Base-by-base conservation (phyloP, 2,797 vertebrate genomes). In the Poeciliopsis gracilis region DNA sequence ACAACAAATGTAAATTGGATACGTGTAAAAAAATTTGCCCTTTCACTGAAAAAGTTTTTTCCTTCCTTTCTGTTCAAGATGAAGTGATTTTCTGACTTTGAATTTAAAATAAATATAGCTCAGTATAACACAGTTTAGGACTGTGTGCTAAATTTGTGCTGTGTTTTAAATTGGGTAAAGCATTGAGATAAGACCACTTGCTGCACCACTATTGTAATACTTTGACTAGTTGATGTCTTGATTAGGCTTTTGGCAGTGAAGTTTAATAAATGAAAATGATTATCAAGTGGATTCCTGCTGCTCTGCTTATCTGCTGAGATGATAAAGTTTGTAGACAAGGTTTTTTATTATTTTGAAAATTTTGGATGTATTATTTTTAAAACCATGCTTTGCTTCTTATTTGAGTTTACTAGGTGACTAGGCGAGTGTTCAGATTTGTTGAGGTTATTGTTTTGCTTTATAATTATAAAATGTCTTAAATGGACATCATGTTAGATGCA, bases 1-100 rank as follows among this genome's bases (percentile, higher is more conserved):
- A 72, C 30, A 61, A 61, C 59, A 61, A 81, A 76, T 15, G 25
- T 13, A 33, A 78, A 43, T 18, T 51, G 41, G 66, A n/a, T 43
- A 36, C 18, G 36, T 66, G 49, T 55, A 43, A 57, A 66, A 66
- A 28, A 9, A 25, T 43, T 11, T 5, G 36, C 25, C 36, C 49
- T n/a, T 9, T 73, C 12, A 45, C n/a, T 33, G n/a, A 5, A 47
- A 72, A 47, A 47, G 1, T 4, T 6, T 59, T 61, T 18, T 61
- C 18, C 59, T 13, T 12, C 55, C 11, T 57, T 28, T 55, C 25
- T 55, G 53, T 33, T n/a, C 30, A 33, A 15, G 59, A 33, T 9
- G 30, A n/a, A 33, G 16, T 16, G 15, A 61, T 33, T 61, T 33
- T 61, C 8, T 61, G 30, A 33, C 59, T 61, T 33, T 61, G 15